Base-by-base conservation (phyloP, 2,113 vertebrate genomes). In the Hypanus sabinus region DNA sequence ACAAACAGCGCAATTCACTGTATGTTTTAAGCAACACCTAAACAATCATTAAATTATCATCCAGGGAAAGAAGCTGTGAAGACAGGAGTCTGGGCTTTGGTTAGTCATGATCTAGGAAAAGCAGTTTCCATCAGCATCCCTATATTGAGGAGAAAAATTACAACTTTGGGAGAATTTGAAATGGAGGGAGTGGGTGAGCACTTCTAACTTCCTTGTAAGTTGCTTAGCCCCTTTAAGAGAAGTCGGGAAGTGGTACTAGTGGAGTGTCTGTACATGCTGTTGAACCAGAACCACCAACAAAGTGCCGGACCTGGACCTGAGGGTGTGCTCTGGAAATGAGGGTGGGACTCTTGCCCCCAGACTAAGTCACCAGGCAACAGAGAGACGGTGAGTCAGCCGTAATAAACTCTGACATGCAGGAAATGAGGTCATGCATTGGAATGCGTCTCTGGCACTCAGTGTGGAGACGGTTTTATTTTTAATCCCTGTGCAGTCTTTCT, bases 311-410 rank as follows among this genome's bases (percentile, higher is more conserved):
- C 60, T 65, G 60, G 57, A 90, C 14, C 60, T 65, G 60, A 65
- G 60, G 62, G n/a, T 33, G 30, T 90, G n/a, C 85, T 68, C 60
- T 65, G 60, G 60, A 68, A 90, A 90, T 90, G 16, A 90, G 85
- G 85, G 85, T 90, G 85, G 85, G 85, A 65, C 85, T 90, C 14
- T 18, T 90, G 85, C 85, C 85, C 85, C 85, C 85, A 90, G 85
- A 65, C 85, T 68, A 88, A 88, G n/a, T 90, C 62, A 33, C 85
- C 33, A 90, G 16, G 85, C 85, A 90, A 90, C 85, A 33, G 60
- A 90, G 85, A 90, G 55, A 27, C 24, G 81, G 81, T 85, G 81
- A 85, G 60, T 90, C 85, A 90, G 85, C 60, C 85, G 62, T 68
- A 90, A 90, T 90, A 65, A 65, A 90, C 14, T 62, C 85, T 90